A percentile compares a stretch with the other conserved stretches of the same genome.
Conservation (phyloP, 1,140 invertebrate genomes). For the Nymphalis io region DNA sequence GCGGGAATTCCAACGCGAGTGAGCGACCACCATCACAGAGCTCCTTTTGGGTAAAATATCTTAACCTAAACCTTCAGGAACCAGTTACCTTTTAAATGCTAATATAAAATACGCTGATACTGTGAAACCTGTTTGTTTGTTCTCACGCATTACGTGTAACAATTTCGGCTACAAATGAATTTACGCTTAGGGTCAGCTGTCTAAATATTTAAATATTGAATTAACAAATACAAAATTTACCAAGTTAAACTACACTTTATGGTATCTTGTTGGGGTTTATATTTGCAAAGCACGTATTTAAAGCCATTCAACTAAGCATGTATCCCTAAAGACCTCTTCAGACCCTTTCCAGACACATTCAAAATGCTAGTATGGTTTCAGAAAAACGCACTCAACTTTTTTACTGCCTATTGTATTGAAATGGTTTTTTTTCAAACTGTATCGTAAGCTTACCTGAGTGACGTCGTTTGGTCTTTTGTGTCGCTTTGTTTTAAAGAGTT, state of each 20-base stretch:
- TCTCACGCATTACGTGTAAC: too few relatives aligned
- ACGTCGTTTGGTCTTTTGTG: neutral
- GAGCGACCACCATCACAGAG: too few relatives aligned
- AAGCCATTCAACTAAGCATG: slow-evolving; percentile 16
- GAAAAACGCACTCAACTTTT: slow-evolving; percentile 27
- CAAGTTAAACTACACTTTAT: slow-evolving; percentile 1
- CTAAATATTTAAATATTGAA: slow-evolving; percentile 31
- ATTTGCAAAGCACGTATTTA: neutral
- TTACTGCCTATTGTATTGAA: slow-evolving; percentile 26
- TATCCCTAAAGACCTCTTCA: slow-evolving; percentile 33
- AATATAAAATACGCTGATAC: too few relatives aligned
- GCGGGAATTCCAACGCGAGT: too few relatives aligned
- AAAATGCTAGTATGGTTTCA: slow-evolving; percentile 33
- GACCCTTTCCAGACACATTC: slow-evolving; percentile 36
- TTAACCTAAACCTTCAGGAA: accelerated
- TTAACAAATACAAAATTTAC: neutral
- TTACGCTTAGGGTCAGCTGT: neutral
- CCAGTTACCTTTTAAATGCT: too few relatives aligned
- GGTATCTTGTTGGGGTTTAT: neutral
- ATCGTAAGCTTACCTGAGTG: neutral
- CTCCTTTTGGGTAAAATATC: too few relatives aligned
- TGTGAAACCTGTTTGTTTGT: too few relatives aligned
- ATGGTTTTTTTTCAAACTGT: neutral
- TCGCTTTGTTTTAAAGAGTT: neutral
- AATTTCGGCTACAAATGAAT: neutral